These are phyloP conservation scores for Allobates femoralis DNA, from an alignment of 2,797 vertebrate species.

Conservation along the genomic window DNA sequence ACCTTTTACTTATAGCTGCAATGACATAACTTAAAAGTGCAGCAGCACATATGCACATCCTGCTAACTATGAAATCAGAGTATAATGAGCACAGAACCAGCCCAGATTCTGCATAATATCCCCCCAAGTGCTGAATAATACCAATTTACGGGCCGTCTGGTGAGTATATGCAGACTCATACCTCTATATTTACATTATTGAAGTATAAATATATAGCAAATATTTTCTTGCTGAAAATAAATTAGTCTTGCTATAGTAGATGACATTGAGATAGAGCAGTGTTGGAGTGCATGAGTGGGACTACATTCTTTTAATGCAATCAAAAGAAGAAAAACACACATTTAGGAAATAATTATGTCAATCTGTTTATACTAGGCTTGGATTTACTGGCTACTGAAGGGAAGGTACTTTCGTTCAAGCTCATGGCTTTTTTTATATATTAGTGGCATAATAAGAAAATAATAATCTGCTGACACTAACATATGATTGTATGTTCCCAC, in stretches of 20 bases:
- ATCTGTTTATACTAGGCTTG: not conserved
- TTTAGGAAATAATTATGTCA: not conserved
- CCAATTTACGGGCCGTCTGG: not conserved
- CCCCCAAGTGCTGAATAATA: no score
- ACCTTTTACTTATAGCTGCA: no score
- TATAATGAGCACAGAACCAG: not conserved
- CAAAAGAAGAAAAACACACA: not conserved
- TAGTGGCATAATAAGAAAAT: no score
- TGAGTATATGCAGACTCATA: not conserved
- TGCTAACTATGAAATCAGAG: not conserved
- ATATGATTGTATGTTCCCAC: no score
- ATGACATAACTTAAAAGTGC: no score
- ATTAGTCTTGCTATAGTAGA: not conserved
- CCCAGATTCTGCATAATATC: not conserved
- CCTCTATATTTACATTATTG: not conserved
- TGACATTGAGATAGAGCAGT: not conserved
- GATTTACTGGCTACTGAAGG: not conserved
- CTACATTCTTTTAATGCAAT: not conserved
- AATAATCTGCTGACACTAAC: no score
- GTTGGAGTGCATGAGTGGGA: not conserved
- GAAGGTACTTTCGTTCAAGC: not conserved
- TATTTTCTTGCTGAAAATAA: not conserved
- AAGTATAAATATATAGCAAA: not conserved
- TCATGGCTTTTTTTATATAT: not conserved
- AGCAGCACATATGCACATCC: no score